Conservation (phyloP, 2,113 vertebrate species). For the Poicephalus meyeri region DNA sequence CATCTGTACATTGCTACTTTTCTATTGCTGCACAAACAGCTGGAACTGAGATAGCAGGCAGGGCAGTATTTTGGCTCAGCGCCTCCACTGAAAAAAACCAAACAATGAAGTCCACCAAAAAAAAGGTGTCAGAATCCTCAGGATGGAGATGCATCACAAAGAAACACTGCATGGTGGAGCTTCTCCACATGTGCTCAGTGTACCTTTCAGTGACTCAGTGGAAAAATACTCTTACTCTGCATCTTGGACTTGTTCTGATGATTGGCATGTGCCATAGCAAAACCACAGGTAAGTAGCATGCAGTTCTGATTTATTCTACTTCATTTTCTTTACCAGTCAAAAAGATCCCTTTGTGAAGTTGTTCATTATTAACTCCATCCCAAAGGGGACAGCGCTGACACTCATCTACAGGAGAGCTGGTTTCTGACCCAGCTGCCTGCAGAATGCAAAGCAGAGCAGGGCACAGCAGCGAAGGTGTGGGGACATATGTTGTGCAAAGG, state of each 20-base stretch:
- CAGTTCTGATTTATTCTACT: neutral
- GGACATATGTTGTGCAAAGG: fast-evolving
- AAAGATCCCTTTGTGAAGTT: neutral
- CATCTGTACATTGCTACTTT: neutral
- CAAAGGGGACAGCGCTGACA: neutral
- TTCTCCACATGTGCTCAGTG: neutral
- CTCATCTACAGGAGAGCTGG: neutral
- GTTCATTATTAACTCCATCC: neutral
- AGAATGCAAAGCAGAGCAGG: neutral
- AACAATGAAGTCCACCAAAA: neutral
- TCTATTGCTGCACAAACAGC: neutral
- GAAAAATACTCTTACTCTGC: neutral
- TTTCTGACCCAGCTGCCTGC: neutral
- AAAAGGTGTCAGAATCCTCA: neutral
- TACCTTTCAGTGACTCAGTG: neutral
- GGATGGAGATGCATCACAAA: neutral
- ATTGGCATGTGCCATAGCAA: neutral
- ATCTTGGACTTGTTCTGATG: neutral
- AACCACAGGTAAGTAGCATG: neutral
- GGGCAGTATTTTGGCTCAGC: neutral
- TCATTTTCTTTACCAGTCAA: neutral
- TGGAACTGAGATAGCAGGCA: neutral
- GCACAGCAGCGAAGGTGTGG: neutral
- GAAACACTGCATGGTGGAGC: neutral
- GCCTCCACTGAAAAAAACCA: neutral